Percentiles rank a stretch among this genome's conserved stretches.
phyloP scores from a whole-genome alignment of 2,113 vertebrate species.

The Paracanthobrama guichenoti region DNA sequence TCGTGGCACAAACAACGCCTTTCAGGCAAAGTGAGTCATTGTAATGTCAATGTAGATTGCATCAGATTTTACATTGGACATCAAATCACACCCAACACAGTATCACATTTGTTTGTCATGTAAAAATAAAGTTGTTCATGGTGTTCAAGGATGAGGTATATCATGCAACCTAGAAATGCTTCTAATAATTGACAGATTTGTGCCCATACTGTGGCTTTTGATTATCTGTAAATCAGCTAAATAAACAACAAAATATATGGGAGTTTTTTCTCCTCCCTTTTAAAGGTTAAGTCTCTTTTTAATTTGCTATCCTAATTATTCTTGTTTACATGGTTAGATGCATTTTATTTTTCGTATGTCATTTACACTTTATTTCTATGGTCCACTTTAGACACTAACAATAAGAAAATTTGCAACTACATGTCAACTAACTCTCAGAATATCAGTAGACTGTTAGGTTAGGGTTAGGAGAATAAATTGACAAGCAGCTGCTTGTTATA shows the following conservation, averaged over 20 bases:
- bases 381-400: too few species aligned
- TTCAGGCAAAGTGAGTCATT: slow-evolving; percentile 78
- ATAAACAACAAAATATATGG: neutral
- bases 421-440: too few species aligned
- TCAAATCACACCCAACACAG: neutral
- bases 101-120: neutral
- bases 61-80: neutral
- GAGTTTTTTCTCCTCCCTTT: neutral
- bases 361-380: too few species aligned
- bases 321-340: neutral
- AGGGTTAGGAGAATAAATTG: too few species aligned
- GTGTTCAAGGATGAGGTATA: neutral
- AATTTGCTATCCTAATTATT: neutral
- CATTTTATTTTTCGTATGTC: neutral
- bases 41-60: neutral
- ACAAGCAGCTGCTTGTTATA: too few species aligned
- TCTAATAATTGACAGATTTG: neutral
- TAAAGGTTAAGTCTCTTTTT: neutral
- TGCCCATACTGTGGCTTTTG: neutral
- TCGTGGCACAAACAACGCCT: slow-evolving; percentile 81
- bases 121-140: neutral
- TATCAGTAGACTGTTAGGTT: too few species aligned
- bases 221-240: neutral
- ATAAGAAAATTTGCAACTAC: too few species aligned
- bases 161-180: neutral